Evolutionary conservation across 2,888 invertebrate species (phyloP).

Genomic region (Ophion costatus): DNA sequence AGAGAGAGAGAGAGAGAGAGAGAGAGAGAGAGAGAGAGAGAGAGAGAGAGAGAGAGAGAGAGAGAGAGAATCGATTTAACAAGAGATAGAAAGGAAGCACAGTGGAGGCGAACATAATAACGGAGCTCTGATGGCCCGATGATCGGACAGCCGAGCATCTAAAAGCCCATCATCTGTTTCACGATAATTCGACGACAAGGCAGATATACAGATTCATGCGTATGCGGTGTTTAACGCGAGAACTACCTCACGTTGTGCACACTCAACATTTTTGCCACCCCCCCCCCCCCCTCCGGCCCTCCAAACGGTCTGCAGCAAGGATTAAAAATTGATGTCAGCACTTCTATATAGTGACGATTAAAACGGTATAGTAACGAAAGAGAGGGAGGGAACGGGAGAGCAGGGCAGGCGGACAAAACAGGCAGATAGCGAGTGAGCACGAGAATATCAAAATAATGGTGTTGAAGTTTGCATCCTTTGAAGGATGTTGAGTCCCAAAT

Average conservation of each 20-base stretch:
- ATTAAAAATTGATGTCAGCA: not conserved
- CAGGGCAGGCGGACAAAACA: too few relatives aligned
- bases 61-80: slow-evolving; percentile 33
- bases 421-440: too few relatives aligned
- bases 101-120: slow-evolving; percentile 64
- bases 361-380: not conserved
- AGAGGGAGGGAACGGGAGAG: too few relatives aligned
- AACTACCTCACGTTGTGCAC: not conserved
- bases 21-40: slow-evolving; percentile 25
- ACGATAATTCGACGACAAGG: slow-evolving; percentile 49
- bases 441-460: not conserved
- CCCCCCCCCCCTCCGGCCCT: not conserved
- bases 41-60: slow-evolving; percentile 26
- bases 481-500: too few relatives aligned
- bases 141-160: slow-evolving; percentile 46
- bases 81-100: slow-evolving; percentile 26
- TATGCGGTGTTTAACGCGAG: slow-evolving; percentile 1
- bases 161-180: slow-evolving; percentile 53
- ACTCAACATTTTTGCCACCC: not conserved
- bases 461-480: too few relatives aligned
- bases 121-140: slow-evolving; percentile 53
- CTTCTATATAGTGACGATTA: not conserved
- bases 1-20: slow-evolving; percentile 6
- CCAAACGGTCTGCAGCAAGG: not conserved
- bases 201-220: not conserved